Base-by-base conservation (phyloP, 2,113 vertebrate species). In the Acrocephalus kingi region DNA sequence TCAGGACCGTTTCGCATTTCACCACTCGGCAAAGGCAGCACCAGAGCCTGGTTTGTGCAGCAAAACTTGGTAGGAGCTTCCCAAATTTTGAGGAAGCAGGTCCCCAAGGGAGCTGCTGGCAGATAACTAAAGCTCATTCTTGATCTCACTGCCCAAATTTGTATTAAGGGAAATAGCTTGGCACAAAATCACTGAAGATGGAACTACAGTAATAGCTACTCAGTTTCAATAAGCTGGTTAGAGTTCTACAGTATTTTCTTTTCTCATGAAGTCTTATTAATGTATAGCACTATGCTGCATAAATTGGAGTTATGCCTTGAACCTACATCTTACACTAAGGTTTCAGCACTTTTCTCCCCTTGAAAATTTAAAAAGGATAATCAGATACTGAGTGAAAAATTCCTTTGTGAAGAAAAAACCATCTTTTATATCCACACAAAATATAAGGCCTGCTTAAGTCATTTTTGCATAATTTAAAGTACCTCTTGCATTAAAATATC, bases 361-460 rank as follows among this genome's bases (percentile, higher is more conserved):
- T 15, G 45, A 25, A 54, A 87, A 49, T 43, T 67, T 87, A 62
- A 55, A 41, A 63, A 46, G 4, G 23, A 7, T 43, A 71, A 77
- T 61, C 25, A 89, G 24, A 63, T 19, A 20, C n/a, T 61, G 15
- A 10, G 15, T 85, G 41, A 87, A 84, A 89, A 94, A 58, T 7
- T 72, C 9, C 23, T 59, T 43, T 67, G 19, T 23, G 39, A 35
- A 76, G 46, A 43, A 76, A 89, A 85, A 85, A 51, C 2, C 3
- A 22, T 33, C 28, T 93, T 91, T 61, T 43, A 49, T 28, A 37
- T 15, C 22, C 18, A 56, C 8, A 25, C 5, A 84, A 89, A 91
- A 69, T 35, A 14, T 9, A 82, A 75, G 20, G 22, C 33, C 20
- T 2, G 0, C 24, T 61, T 43, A 48, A n/a, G 33, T 48, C 0